Evolutionary conservation across 2,888 invertebrate species (phyloP).

Genomic region (Heliconius ethilla): DNA sequence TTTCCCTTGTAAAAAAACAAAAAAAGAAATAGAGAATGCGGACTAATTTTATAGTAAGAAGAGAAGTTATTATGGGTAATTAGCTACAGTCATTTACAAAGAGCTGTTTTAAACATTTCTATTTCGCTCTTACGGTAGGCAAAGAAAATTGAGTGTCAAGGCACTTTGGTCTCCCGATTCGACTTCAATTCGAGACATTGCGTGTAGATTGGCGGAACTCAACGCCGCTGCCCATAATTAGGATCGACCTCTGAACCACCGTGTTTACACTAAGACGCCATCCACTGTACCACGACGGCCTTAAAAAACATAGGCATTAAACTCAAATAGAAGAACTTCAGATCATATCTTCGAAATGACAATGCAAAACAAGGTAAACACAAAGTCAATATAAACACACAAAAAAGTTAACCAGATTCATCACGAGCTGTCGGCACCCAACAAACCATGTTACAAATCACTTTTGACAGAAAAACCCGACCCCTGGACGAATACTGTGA

Average conservation of each 20-base stretch:
- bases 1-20: constrained; percentile 8
- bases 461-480: constrained; percentile 50
- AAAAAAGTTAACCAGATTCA: constrained; percentile 34
- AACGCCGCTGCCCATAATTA: background rate
- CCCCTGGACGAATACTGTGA: constrained; percentile 47
- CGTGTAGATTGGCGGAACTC: background rate
- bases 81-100: background rate
- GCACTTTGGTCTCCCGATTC: too few relatives aligned
- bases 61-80: background rate
- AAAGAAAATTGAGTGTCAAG: too few relatives aligned
- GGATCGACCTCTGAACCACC: background rate
- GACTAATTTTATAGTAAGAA: background rate
- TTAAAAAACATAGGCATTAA: background rate
- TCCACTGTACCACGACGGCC: background rate
- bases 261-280: background rate
- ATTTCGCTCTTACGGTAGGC: background rate
- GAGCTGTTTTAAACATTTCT: background rate
- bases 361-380: constrained; percentile 20
- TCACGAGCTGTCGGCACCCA: constrained; percentile 38
- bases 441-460: constrained; percentile 46
- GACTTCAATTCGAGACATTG: too few relatives aligned
- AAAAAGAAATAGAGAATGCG: background rate
- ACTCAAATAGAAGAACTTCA: background rate
- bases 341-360: background rate
- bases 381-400: constrained; percentile 26